Evolutionary conservation across 1,140 invertebrate species (phyloP).

Genomic region (Zelostemma sp.): DNA sequence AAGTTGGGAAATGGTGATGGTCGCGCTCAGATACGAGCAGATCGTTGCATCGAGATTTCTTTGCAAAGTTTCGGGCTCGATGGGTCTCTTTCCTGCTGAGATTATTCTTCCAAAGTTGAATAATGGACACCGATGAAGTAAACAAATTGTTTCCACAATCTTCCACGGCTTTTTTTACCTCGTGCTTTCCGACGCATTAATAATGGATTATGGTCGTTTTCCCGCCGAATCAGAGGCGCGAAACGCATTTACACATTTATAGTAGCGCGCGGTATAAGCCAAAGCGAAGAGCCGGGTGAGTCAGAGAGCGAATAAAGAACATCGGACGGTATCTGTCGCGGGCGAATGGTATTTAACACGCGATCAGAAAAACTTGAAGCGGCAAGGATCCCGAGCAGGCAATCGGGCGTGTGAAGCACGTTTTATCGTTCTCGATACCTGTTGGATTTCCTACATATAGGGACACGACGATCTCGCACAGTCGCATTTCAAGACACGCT

Average conservation of each 20-base stretch:
- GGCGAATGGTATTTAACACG: conserved; percentile 48
- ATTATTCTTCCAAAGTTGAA: no score
- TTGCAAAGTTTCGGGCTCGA: no score
- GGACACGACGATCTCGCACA: conserved; percentile 42
- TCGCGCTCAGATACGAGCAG: conserved; percentile 36
- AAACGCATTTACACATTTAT: conserved; percentile 41
- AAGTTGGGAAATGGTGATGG: conserved; percentile 54
- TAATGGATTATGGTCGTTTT: conserved; percentile 40
- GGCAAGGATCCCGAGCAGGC: conserved; percentile 37
- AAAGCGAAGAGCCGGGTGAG: conserved; percentile 38
- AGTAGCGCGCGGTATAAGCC: conserved; percentile 27
- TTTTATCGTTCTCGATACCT: conserved; percentile 57
- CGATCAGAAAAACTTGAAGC: conserved; percentile 47
- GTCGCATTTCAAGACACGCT: conserved; percentile 34
- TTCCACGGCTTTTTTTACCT: neutral
- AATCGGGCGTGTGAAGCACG: conserved; percentile 54
- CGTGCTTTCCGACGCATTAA: conserved; percentile 35
- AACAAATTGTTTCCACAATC: no score
- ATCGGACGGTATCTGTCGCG: conserved; percentile 39
- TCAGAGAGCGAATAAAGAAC: conserved; percentile 43
- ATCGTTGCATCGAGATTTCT: conserved; percentile 10
- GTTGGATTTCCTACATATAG: conserved; percentile 54
- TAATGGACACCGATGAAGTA: no score
- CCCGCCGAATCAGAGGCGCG: conserved; percentile 41
- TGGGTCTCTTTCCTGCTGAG: no score